A percentile compares a stretch with the other conserved stretches of the same genome.
These are phyloP conservation scores for Ormyrus labotus DNA, from an alignment of 2,888 invertebrate species.

Conservation along the genomic window DNA sequence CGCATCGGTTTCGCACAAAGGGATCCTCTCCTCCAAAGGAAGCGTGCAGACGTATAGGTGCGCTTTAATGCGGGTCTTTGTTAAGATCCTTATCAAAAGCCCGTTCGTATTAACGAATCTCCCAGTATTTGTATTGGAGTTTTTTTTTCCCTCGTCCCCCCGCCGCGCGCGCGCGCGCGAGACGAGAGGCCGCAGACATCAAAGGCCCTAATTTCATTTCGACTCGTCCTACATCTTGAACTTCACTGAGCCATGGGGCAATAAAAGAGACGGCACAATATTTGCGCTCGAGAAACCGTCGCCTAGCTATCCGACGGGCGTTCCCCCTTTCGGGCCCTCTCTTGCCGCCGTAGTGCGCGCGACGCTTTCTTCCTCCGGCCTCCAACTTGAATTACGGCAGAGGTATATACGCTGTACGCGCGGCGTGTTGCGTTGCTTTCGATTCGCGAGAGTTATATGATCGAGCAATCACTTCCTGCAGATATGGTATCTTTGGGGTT, in stretches of 20 bases:
- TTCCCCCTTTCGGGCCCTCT: background rate
- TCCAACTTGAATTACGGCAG: slow-evolving; percentile 26
- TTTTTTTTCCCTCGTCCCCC: slow-evolving; percentile 9
- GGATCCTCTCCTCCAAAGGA: background rate
- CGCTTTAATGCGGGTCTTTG: slow-evolving; percentile 15
- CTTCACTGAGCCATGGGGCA: slow-evolving; percentile 53
- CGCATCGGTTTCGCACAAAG: background rate
- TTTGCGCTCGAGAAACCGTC: slow-evolving; percentile 24
- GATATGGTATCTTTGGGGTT: too few relatives aligned
- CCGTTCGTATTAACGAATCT: slow-evolving; percentile 34
- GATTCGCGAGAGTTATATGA: too few relatives aligned
- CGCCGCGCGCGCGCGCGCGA: background rate
- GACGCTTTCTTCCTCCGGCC: slow-evolving; percentile 20
- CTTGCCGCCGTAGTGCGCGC: background rate
- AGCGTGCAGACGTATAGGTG: background rate
- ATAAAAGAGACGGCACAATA: slow-evolving; percentile 54
- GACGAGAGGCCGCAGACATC: slow-evolving; percentile 53
- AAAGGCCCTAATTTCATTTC: slow-evolving; percentile 61
- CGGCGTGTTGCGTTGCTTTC: too few relatives aligned
- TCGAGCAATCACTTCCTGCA: too few relatives aligned
- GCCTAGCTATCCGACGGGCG: background rate
- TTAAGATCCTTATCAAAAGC: slow-evolving; percentile 11
- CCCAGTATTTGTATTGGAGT: slow-evolving; percentile 43
- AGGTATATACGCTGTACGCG: background rate
- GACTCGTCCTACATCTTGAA: slow-evolving; percentile 54